Base-by-base conservation (phyloP, 2,113 vertebrate genomes). In the Rhinolophus ferrumequinum region DNA sequence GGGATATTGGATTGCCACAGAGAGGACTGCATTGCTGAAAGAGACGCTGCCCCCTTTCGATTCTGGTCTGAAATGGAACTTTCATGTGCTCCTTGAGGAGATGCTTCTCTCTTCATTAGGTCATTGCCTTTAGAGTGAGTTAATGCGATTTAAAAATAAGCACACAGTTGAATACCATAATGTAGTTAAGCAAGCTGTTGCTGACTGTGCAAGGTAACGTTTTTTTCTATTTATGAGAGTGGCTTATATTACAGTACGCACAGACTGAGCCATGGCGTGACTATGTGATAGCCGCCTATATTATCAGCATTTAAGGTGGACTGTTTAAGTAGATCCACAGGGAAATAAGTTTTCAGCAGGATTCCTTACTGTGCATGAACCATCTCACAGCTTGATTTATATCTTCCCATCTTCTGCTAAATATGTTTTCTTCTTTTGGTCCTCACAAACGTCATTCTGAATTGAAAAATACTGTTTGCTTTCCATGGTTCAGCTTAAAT, bases 101-200 rank as follows among this genome's bases (percentile, higher is more conserved):
- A 15, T 58, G 33, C 41, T 73, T 96, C 69, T 92, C 22, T 94
- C 19, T 85, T 80, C 41, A n/a, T 97, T 88, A 52, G 22, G 70
- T 97, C 0, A 21, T 76, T 98, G 90, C 79, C 41, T 87, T 30
- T 79, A 38, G 67, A 84, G 12, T 5, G 13, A 83, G 62, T 96
- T 96, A 81, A 67, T 72, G 35, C 50, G 83, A 70, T 96, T 96
- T 87, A 95, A 97, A 97, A 97, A 93, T 81, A 95, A 97, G 86
- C 64, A 92, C 86, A 50, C 10, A 58, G 62, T 62, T 94, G 96
- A 96, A 76, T 93, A 91, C 81, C 75, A 56, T 95, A 94, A 93
- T 93, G 83, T 80, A 72, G 69, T 84, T 92, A 97, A 97, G 93
- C 73, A 95, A 88, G 76, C 60, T 93, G 83, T 89, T 94, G 94